phyloP scores from a whole-genome alignment of 2,888 invertebrate genomes.

The Lypha dubia region DNA sequence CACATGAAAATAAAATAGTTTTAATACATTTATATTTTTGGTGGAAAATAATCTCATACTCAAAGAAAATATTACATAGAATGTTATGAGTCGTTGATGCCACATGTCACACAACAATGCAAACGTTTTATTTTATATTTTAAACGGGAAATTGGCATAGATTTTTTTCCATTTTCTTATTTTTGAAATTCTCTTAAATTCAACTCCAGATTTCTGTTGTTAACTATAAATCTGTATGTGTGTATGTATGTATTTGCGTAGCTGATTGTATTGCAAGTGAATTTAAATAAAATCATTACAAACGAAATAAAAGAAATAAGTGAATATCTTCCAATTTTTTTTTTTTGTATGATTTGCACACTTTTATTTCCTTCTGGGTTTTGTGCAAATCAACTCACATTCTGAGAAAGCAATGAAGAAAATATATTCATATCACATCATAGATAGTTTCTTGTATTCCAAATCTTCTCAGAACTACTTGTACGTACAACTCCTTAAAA shows the following conservation, averaged over 20 bases:
- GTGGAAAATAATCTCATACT: conserved; percentile 70
- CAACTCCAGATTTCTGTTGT: conserved; percentile 18
- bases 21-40: not conserved
- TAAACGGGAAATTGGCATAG: conserved; percentile 16
- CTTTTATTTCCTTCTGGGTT: conserved; percentile 32
- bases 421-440: not conserved
- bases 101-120: conserved; percentile 71
- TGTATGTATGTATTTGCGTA: too few relatives aligned
- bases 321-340: conserved; percentile 42
- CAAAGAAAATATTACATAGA: conserved; percentile 75
- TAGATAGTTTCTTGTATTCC: not conserved
- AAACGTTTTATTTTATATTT: conserved; percentile 37
- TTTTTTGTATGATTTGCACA: conserved; percentile 29
- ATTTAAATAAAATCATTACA: conserved; percentile 45
- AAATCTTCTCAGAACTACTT: too few relatives aligned
- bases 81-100: conserved; percentile 64
- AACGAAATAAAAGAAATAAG: conserved; percentile 10
- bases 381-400: not conserved
- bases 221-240: conserved; percentile 14
- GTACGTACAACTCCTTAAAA: not conserved
- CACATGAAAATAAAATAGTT: conserved; percentile 44
- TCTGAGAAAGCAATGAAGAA: conserved; percentile 2
- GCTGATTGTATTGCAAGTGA: not conserved
- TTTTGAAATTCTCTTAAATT: conserved; percentile 19
- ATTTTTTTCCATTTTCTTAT: conserved; percentile 13